Conservation (phyloP, 2,797 vertebrate species). For the Alcedo atthis region DNA sequence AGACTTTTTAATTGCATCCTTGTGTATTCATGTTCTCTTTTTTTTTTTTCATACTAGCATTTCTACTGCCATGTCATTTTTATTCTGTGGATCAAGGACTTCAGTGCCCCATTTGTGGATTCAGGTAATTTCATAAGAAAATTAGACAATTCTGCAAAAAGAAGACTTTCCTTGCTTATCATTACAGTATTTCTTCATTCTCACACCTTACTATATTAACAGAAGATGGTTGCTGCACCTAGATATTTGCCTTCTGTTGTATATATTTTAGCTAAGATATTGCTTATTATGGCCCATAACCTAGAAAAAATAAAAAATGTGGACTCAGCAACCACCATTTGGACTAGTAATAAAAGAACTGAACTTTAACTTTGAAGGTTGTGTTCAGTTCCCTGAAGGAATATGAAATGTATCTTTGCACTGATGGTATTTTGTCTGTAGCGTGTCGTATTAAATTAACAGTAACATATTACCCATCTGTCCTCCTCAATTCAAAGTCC, state of each 20-base stretch:
- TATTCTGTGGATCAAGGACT: neutral
- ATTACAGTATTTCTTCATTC: neutral
- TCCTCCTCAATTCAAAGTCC: constrained; percentile 15
- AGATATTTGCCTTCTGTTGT: neutral
- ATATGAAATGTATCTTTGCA: constrained; percentile 30
- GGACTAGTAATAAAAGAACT: constrained; percentile 30
- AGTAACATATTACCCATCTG: constrained; percentile 9
- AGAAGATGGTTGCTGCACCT: neutral
- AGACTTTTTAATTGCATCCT: neutral
- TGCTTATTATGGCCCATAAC: neutral
- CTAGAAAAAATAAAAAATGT: neutral
- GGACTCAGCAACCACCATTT: neutral
- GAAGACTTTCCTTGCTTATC: neutral
- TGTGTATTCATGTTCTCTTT: neutral
- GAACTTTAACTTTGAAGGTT: constrained; percentile 13
- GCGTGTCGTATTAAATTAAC: constrained; percentile 29
- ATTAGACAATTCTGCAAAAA: neutral
- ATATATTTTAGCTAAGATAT: neutral
- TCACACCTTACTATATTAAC: neutral
- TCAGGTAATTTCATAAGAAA: neutral
- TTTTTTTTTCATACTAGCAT: neutral
- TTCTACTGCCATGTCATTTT: neutral
- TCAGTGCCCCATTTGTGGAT: rapidly evolving
- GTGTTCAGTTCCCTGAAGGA: constrained; percentile 22
- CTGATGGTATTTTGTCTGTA: constrained; percentile 45